Conservation (phyloP, 2,888 invertebrate species). For the Hedychridium roseum region DNA sequence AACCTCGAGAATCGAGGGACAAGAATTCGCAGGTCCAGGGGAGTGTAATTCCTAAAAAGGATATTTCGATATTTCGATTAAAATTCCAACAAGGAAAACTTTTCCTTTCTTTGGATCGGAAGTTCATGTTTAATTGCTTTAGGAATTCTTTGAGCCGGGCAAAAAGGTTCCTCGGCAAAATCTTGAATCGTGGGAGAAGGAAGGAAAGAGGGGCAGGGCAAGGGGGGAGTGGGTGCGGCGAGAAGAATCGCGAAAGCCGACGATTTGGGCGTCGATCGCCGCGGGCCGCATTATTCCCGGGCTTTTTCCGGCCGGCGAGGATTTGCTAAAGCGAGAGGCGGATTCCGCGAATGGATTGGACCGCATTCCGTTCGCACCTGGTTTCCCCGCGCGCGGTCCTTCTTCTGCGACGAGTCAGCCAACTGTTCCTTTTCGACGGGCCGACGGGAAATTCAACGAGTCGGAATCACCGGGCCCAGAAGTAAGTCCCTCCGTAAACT, state of each 20-base stretch:
- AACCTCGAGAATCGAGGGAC: too few species aligned
- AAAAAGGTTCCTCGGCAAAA: neutral
- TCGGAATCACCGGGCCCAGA: too few species aligned
- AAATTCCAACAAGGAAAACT: too few species aligned
- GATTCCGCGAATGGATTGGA: conserved; percentile 62
- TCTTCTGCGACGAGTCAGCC: conserved; percentile 29
- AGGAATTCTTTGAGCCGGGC: too few species aligned
- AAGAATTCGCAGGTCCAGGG: too few species aligned
- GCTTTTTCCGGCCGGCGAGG: conserved; percentile 53
- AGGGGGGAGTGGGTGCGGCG: conserved; percentile 6
- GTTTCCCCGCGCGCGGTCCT: conserved; percentile 43
- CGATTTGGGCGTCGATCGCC: conserved; percentile 44
- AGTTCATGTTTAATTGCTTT: too few species aligned
- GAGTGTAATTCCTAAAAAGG: too few species aligned
- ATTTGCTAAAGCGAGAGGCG: conserved; percentile 57
- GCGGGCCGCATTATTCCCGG: conserved; percentile 51
- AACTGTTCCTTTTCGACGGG: conserved; percentile 8
- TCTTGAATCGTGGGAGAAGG: neutral
- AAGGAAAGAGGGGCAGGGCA: neutral
- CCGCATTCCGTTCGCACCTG: conserved; percentile 63
- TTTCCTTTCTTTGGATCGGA: too few species aligned
- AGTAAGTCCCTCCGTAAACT: too few species aligned
- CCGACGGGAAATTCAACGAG: too few species aligned
- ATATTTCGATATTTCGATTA: too few species aligned
- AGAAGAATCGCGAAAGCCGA: conserved; percentile 20